phyloP scores from a whole-genome alignment of 2,113 vertebrate species.

The Conger conger region DNA sequence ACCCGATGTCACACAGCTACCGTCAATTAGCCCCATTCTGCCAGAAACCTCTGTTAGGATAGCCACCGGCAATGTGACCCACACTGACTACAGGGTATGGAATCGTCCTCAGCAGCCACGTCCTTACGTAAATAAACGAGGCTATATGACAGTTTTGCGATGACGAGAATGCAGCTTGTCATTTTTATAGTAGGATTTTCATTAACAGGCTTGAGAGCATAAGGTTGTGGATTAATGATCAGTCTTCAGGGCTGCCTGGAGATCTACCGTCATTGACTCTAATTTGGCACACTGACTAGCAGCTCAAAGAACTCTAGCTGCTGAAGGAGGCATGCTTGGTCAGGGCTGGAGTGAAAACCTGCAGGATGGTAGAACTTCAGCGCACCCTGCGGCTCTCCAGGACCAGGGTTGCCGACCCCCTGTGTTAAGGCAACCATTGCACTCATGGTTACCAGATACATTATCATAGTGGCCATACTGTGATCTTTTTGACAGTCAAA shows the following conservation, averaged over 20 bases:
- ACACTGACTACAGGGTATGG: conserved; percentile 41
- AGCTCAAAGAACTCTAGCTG: no score
- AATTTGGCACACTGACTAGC: no score
- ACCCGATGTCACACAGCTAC: conserved; percentile 41
- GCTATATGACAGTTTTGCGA: not conserved
- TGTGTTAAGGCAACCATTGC: not conserved
- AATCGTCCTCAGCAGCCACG: no score
- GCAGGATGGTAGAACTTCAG: no score
- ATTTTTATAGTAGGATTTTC: not conserved
- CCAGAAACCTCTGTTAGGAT: conserved; percentile 49
- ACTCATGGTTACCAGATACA: not conserved
- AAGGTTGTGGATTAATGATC: not conserved
- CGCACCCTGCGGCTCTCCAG: no score
- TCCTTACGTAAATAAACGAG: no score
- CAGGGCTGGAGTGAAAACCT: no score
- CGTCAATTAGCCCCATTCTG: conserved; percentile 38
- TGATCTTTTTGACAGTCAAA: not conserved
- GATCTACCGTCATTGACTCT: no score
- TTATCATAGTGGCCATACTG: not conserved
- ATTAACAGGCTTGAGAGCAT: not conserved
- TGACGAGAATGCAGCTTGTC: no score
- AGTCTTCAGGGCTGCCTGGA: no score
- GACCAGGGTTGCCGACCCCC: no score
- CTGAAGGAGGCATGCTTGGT: no score
- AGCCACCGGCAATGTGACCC: conserved; percentile 3